Percentiles rank a stretch among this genome's conserved stretches.
Conservation (phyloP, 2,888 invertebrate genomes). For the Pachydiplax longipennis region DNA sequence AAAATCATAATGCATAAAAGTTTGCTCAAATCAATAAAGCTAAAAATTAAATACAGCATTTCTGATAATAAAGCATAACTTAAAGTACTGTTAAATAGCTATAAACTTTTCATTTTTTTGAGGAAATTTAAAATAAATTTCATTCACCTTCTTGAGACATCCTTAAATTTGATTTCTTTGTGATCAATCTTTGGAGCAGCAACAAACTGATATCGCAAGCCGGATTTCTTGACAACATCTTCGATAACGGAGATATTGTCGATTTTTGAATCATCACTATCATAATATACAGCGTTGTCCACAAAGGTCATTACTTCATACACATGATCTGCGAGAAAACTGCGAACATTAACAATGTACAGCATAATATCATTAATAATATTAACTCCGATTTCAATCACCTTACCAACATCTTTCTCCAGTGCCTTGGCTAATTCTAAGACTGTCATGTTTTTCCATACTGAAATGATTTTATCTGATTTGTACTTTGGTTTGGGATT, state of each 20-base stretch:
- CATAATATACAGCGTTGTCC: constrained; percentile 65
- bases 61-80: too few species aligned
- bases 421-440: constrained; percentile 73
- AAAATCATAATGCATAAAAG: too few species aligned
- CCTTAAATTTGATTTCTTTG: constrained; percentile 58
- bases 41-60: too few species aligned
- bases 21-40: too few species aligned
- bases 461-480: constrained; percentile 64
- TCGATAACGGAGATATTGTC: constrained; percentile 71
- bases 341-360: background rate
- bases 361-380: background rate
- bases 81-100: too few species aligned
- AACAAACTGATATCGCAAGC: constrained; percentile 68
- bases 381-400: constrained; percentile 8
- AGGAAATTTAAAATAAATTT: background rate
- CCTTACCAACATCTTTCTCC: constrained; percentile 69
- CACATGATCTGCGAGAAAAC: constrained; percentile 67
- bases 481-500: constrained; percentile 65
- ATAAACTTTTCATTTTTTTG: too few species aligned
- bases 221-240: constrained; percentile 73
- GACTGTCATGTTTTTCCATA: constrained; percentile 86
- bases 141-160: constrained; percentile 50
- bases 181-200: constrained; percentile 62
- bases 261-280: constrained; percentile 67
- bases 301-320: constrained; percentile 73